A percentile compares a stretch with the other conserved stretches of the same genome.
Evolutionary conservation across 37 sponge, comb jelly and placozoan species (phyloP).

Genomic region (Hexactinellida sp.): DNA sequence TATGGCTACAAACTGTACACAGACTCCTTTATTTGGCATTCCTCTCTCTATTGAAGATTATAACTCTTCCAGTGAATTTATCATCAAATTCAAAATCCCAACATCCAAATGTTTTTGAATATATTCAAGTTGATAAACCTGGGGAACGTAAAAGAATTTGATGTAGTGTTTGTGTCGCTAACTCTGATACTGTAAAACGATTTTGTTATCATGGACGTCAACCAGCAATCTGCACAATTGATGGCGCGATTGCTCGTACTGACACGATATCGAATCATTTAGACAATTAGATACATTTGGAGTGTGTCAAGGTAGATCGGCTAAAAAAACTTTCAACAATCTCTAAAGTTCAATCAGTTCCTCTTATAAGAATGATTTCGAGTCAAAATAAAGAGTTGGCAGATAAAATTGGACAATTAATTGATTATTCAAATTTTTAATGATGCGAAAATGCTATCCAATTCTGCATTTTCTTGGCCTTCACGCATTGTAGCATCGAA

Average conservation of each 20-base stretch:
- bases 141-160: background rate
- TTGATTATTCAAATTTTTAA: conserved; percentile 1
- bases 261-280: background rate
- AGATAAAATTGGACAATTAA: conserved; percentile 15
- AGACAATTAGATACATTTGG: background rate
- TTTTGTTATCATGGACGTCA: background rate
- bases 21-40: background rate
- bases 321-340: background rate
- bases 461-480: background rate
- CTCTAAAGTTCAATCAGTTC: background rate
- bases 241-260: background rate
- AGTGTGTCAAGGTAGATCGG: background rate
- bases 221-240: background rate
- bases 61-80: background rate
- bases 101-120: background rate
- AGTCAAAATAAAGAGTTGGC: background rate
- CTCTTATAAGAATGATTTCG: background rate
- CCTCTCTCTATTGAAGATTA: background rate
- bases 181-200: background rate
- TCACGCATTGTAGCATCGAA: background rate
- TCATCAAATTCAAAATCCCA: background rate
- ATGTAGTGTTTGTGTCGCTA: background rate
- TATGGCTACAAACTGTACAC: background rate
- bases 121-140: background rate
- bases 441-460: background rate